phyloP scores from a whole-genome alignment of 2,113 vertebrate species.

The Hippocampus comes region DNA sequence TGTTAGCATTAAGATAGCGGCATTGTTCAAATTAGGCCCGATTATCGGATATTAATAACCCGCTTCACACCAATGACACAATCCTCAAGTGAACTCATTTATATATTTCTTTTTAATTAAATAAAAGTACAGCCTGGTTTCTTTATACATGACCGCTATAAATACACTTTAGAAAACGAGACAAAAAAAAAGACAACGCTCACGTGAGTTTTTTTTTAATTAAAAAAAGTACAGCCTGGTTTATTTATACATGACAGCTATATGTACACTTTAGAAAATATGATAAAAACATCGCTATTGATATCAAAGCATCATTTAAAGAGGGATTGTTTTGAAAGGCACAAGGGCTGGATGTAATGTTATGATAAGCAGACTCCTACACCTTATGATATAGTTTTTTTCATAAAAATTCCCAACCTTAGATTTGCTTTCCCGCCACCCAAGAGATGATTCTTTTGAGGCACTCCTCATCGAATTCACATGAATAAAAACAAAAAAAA shows the following conservation, averaged over 20 bases:
- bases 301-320: slow-evolving; percentile 10
- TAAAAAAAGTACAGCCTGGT: slow-evolving; percentile 57
- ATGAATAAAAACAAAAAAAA: not conserved
- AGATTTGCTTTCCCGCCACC: not conserved
- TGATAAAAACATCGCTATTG: slow-evolving; percentile 13
- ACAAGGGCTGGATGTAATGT: slow-evolving; percentile 24
- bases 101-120: no score
- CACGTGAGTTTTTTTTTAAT: slow-evolving; percentile 36
- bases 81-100: no score
- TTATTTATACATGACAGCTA: slow-evolving; percentile 58
- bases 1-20: no score
- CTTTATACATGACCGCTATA: slow-evolving; percentile 60
- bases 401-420: not conserved
- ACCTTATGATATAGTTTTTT: not conserved
- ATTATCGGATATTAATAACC: not conserved
- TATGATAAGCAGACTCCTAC: not conserved
- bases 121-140: slow-evolving; percentile 61
- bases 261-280: slow-evolving; percentile 71
- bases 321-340: slow-evolving; percentile 42
- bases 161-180: slow-evolving; percentile 67
- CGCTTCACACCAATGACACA: not conserved
- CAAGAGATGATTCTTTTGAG: not conserved
- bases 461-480: not conserved
- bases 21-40: no score
- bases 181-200: slow-evolving; percentile 3